Percentiles rank a stretch among this genome's conserved stretches.
Conservation (phyloP, 2,888 invertebrate genomes). For the Oscheius myriophilus region DNA sequence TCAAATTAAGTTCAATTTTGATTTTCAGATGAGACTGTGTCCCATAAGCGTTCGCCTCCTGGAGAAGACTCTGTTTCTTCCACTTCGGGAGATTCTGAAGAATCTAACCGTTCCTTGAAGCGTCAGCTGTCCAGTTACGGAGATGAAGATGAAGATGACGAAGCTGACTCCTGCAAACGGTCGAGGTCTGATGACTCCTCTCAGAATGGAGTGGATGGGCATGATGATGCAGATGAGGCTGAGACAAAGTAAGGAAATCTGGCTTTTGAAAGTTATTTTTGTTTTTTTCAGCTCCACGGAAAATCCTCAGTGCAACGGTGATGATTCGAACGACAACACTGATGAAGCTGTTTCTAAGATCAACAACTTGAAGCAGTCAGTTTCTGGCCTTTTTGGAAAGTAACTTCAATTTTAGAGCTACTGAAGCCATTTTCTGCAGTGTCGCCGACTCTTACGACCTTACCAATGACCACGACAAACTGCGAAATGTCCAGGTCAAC, state of each 20-base stretch:
- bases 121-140: conserved; percentile 6
- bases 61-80: conserved; percentile 30
- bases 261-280: background rate
- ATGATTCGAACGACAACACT: no score
- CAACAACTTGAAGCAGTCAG: no score
- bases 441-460: no score
- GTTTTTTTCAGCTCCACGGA: conserved; percentile 13
- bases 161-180: conserved; percentile 8
- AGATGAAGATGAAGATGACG: background rate
- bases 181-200: background rate
- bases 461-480: no score
- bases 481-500: no score
- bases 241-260: conserved; percentile 2
- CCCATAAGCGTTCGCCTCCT: conserved; percentile 6
- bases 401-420: no score
- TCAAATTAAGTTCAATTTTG: background rate
- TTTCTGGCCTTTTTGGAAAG: no score
- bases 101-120: background rate
- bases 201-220: conserved; percentile 9
- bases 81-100: conserved; percentile 27
- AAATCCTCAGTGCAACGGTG: no score
- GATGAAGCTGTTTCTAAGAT: no score
- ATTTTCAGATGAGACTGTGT: background rate
- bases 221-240: background rate
- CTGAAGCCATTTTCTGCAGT: no score